phyloP scores from a whole-genome alignment of 2,888 invertebrate species.

The Stramonita haemastoma region DNA sequence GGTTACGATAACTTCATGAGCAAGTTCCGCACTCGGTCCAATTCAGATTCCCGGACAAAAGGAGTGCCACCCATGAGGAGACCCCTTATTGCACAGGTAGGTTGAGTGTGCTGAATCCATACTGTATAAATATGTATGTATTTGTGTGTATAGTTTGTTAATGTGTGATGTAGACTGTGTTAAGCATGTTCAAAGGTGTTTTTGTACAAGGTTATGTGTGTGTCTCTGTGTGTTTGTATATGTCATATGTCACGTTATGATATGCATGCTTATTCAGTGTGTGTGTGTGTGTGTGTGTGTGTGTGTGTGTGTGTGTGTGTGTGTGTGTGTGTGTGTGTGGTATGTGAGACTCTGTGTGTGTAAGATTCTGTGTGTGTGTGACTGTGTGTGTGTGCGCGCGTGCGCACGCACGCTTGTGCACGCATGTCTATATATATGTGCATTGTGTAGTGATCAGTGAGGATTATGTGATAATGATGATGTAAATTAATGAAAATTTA shows the following conservation, averaged over 20 bases:
- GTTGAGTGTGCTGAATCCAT: background rate
- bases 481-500: too few relatives aligned
- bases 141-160: slow-evolving; percentile 15
- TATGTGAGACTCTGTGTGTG: too few relatives aligned
- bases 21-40: slow-evolving; percentile 68
- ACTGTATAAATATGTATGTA: too few relatives aligned
- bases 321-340: too few relatives aligned
- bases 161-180: background rate
- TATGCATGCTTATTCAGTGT: background rate
- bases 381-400: too few relatives aligned
- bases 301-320: too few relatives aligned
- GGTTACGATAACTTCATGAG: slow-evolving; percentile 63
- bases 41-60: slow-evolving; percentile 67
- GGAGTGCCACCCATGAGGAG: slow-evolving; percentile 53
- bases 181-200: background rate
- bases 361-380: too few relatives aligned
- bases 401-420: too few relatives aligned
- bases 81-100: slow-evolving; percentile 54
- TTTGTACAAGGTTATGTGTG: background rate
- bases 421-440: background rate
- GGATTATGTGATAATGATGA: too few relatives aligned
- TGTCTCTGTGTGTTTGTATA: background rate
- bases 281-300: slow-evolving; percentile 16
- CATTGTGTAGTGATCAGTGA: too few relatives aligned
- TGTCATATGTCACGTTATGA: background rate